Base-by-base conservation (phyloP, 2,113 vertebrate species). In the Cochlearius cochlearius region DNA sequence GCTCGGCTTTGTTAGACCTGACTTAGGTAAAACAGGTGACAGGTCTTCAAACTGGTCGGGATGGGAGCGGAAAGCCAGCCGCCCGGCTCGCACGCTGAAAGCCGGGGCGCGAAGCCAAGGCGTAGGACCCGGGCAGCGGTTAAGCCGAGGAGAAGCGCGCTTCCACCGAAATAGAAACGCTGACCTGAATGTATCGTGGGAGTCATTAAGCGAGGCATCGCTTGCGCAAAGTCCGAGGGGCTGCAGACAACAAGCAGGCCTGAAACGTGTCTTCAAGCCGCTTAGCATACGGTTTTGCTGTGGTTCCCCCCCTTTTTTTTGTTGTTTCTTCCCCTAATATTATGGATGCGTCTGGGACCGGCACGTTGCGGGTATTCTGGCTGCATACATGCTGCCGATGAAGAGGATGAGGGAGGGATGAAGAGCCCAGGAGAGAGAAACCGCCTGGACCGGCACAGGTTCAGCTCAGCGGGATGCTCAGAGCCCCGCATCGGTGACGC, bases 391-490 rank as follows among this genome's bases (percentile, higher is more conserved):
- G 1, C 49, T 34, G 52, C 32, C 0, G 7, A n/a, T 18, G 84
- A 34, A 7, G 52, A 67, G 32, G 26, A 41, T 5, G 2, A 68
- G 15, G 53, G 13, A 59, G 32, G 21, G 53, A 38, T 15, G 71
- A 72, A 79, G 43, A 45, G 2, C 29, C 25, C 17, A 7, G 66
- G 26, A 78, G 29, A 17, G 22, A 59, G 12, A 56, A 71, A 25
- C 20, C 5, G n/a, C 34, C 12, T 1, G 2, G 23, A 19, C 4
- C 4, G 3, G n/a, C 5, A 0, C 1, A 1, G 41, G 39, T 34
- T 56, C 21, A n/a, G 67, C 34, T 75, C 45, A 26, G 30, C 12
- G 22, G 30, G 62, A 15, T 59, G 62, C 62, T 90, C 8, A 5
- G 49, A 74, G 36, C 39, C 34, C n/a, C 2, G 11, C 1, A 5